Conservation (phyloP, 1,140 invertebrate species). For the Hylaeus volcanicus region DNA sequence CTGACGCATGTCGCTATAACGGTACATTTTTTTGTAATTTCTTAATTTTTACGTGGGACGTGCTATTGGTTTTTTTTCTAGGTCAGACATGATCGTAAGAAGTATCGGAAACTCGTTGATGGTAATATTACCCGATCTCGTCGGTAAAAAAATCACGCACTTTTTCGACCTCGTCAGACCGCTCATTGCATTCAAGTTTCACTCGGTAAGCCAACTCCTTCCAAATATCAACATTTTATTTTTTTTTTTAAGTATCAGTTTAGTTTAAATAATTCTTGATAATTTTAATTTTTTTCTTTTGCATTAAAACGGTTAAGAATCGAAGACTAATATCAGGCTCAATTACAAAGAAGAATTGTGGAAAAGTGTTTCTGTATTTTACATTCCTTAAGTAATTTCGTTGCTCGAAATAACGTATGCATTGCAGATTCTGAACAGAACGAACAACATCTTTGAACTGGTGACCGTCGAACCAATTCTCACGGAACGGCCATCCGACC, state of each 20-base stretch:
- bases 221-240: too few species aligned
- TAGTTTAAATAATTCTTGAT: too few species aligned
- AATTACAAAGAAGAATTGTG: too few species aligned
- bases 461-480: constrained; percentile 92
- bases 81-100: constrained; percentile 93
- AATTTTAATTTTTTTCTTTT: too few species aligned
- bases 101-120: constrained; percentile 95
- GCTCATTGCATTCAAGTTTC: constrained; percentile 95
- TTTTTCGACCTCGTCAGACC: constrained; percentile 95
- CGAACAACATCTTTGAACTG: constrained; percentile 97
- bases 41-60: too few species aligned
- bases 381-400: not conserved
- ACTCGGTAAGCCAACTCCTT: constrained; percentile 86
- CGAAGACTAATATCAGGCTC: too few species aligned
- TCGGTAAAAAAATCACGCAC: constrained; percentile 93
- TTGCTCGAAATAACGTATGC: not conserved
- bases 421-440: constrained; percentile 92
- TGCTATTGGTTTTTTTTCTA: constrained; percentile 72
- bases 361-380: too few species aligned
- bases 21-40: too few species aligned
- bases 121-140: constrained; percentile 92
- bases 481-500: constrained; percentile 83
- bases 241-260: too few species aligned
- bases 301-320: too few species aligned
- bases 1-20: too few species aligned